Evolutionary conservation across 2,113 vertebrate species (phyloP), one percentile per base, ranked within the genome.

Genomic region (Bufo gargarizans): DNA sequence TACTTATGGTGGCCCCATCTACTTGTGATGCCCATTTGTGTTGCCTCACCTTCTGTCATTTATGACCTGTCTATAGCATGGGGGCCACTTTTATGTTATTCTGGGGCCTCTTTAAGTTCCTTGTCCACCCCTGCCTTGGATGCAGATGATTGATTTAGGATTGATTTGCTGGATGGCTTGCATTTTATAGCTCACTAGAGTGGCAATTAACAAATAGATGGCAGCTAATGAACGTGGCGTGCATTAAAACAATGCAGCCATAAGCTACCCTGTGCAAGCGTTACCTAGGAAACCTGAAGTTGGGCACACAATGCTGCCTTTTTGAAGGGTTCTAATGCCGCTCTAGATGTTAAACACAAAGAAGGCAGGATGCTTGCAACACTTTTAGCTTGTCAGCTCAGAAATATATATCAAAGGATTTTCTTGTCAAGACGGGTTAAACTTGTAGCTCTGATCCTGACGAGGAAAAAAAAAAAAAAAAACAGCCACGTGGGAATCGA

Each of bases 391-490:
- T 61, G 74, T 63, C 49, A 86, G 43, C 22, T 84, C 50, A 89
- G 17, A 84, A 89, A 90, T 0, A 74, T 14, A 0, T 22, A 86
- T 87, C 22, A 86, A 78, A 92, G 58, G 81, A 83, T 90, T 85
- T 82, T 84, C 86, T 86, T 89, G 78, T 88, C 89, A 76, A 83
- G 82, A 67, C 86, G 88, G 86, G 86, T 82, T 88, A 89, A 74
- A 89, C 79, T 86, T 55, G 53, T 63, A 69, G 67, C 88, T 79
- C 63, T 87, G 63, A 78, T 89, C 85, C 71, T 33, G 16, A 71
- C 74, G 19, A 22, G 49, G 43, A 16, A 10, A 58, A 10, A 65
- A 71, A 85, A 67, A 89, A 84, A 89, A 84, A 89, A 78, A 89
- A 85, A 56, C n/a, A 63, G 67, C 77, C 71, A 84, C 17, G 67